Percentiles rank a stretch among this genome's conserved stretches.
Evolutionary conservation across 2,113 vertebrate species (phyloP).

Genomic region (Sclerurus mexicanus): DNA sequence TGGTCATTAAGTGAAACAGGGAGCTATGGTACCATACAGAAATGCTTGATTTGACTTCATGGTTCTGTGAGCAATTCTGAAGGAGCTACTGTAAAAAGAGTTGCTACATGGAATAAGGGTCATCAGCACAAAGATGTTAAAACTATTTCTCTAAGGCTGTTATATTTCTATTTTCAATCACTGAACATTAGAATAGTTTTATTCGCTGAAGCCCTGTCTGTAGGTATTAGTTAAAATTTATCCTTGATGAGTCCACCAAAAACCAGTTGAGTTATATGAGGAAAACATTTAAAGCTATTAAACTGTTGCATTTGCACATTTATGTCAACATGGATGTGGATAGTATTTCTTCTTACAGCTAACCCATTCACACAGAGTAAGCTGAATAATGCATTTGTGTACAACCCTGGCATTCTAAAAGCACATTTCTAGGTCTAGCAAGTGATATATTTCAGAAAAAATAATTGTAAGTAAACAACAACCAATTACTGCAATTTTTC

Average conservation of each 20-base stretch:
- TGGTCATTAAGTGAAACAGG: neutral
- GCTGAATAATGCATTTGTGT: neutral
- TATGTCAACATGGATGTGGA: neutral
- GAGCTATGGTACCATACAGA: neutral
- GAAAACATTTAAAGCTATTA: constrained; percentile 15
- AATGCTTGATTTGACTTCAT: neutral
- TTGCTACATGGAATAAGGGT: neutral
- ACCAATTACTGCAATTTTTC: neutral
- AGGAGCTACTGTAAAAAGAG: neutral
- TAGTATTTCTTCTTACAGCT: neutral
- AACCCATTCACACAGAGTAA: neutral
- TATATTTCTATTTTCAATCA: neutral
- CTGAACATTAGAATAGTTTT: neutral
- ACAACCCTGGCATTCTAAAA: neutral
- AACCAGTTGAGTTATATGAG: neutral
- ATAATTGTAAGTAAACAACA: neutral
- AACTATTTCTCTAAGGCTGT: neutral
- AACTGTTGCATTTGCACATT: neutral
- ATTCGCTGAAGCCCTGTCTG: neutral
- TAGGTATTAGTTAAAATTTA: neutral
- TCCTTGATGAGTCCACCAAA: neutral
- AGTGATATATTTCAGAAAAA: neutral
- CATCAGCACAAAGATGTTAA: neutral
- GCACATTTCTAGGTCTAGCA: neutral
- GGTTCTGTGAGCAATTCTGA: neutral